Base-by-base conservation (phyloP, 2,797 vertebrate genomes). In the Scyliorhinus canicula region DNA sequence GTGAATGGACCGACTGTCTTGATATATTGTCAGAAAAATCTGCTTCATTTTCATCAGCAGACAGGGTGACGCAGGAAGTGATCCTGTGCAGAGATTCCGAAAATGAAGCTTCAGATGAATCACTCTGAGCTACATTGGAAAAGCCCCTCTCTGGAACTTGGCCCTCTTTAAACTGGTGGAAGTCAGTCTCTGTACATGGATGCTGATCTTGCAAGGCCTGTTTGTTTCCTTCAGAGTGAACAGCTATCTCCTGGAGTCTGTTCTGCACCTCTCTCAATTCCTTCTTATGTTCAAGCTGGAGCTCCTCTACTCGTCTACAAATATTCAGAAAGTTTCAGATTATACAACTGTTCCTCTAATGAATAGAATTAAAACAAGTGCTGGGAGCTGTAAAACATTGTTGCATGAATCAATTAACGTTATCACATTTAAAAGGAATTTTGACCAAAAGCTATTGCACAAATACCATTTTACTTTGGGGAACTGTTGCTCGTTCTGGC, bases 271-370 rank as follows among this genome's bases (percentile, higher is more conserved):
- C 95, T 14, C 95, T 96, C 77, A 95, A 12, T 95, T 97, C 96
- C 63, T 97, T 97, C 93, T 96, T 95, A 47, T 95, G 96, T 95
- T 96, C 96, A 6, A 86, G 95, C 95, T 96, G 97, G 93, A 95
- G 69, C 95, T 96, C 96, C 95, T 19, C 77, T 95, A 95, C 95
- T 96, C 95, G 95, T 95, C 98, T 98, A 96, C 91, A 96, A 95
- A 95, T 44, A 96, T 95, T 96, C 95, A 95, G 95, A 96, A 96
- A 96, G 52, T 94, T 93, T 71, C 2, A 74, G 12, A 57, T 57
- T 90, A 57, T 52, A n/a, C 40, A 60, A 60, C 52, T n/a, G 1
- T 90, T 16, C 55, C 4, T 60, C 28, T 19, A 60, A 60, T n/a
- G 12, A 55, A 90, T 90, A 31, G 35, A 90, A 90, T 28, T 35